phyloP scores from a whole-genome alignment of 1,140 invertebrate species.

The Lordiphosa collinella region DNA sequence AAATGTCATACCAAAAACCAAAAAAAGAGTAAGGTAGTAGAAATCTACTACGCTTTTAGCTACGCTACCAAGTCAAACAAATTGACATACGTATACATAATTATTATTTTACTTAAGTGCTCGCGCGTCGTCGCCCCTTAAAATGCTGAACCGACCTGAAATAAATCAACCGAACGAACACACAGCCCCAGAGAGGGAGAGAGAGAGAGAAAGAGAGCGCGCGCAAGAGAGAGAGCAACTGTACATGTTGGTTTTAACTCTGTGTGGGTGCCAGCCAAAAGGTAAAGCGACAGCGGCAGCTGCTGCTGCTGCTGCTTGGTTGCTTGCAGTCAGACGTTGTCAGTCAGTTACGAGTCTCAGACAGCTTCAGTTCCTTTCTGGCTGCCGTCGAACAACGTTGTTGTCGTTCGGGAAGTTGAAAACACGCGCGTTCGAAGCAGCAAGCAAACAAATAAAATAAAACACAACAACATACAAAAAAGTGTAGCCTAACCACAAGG shows the following conservation, averaged over 20 bases:
- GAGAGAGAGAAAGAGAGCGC: slow-evolving; percentile 17
- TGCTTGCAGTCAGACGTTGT: slow-evolving; percentile 41
- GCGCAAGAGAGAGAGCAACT: slow-evolving; percentile 37
- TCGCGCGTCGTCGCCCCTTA: slow-evolving; percentile 74
- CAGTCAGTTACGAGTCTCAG: slow-evolving; percentile 64
- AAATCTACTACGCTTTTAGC: slow-evolving; percentile 40
- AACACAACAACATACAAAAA: slow-evolving; percentile 13
- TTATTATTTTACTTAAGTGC: slow-evolving; percentile 79
- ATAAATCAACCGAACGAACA: slow-evolving; percentile 59
- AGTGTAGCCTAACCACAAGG: slow-evolving; percentile 24
- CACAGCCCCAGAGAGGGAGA: neutral
- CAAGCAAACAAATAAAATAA: slow-evolving; percentile 34
- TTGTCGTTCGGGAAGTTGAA: slow-evolving; percentile 44
- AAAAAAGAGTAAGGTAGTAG: slow-evolving; percentile 43
- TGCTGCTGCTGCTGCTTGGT: slow-evolving; percentile 32
- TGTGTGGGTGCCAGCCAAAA: slow-evolving; percentile 50
- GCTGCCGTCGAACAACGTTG: slow-evolving; percentile 78
- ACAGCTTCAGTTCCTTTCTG: slow-evolving; percentile 75
- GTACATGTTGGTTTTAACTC: slow-evolving; percentile 33
- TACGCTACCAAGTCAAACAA: slow-evolving; percentile 64
- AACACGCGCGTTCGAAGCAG: slow-evolving; percentile 33
- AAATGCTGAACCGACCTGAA: slow-evolving; percentile 64
- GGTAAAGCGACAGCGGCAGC: slow-evolving; percentile 29
- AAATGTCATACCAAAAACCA: slow-evolving; percentile 49
- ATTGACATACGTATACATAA: slow-evolving; percentile 78